Percentiles rank a stretch among this genome's conserved stretches.
Conservation (phyloP, 1,140 invertebrate genomes). For the Heliothis virescens region DNA sequence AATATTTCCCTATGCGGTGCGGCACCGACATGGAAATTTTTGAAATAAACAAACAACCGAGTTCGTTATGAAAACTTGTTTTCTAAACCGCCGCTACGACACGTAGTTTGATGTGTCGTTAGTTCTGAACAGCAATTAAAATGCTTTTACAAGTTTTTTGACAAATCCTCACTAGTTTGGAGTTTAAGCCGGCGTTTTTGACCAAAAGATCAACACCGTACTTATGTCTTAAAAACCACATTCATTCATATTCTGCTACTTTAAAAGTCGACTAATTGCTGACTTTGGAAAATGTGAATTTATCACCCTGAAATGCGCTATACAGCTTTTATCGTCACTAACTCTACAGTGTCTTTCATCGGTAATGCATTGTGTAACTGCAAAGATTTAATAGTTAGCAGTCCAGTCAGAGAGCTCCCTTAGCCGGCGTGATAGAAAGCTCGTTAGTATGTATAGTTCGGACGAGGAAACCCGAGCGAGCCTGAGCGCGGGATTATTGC, state of each 20-base stretch:
- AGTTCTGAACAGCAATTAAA: not conserved
- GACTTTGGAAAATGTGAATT: no score
- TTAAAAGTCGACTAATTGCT: no score
- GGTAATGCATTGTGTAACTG: slow-evolving; percentile 1
- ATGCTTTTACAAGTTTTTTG: not conserved
- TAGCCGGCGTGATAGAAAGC: slow-evolving; percentile 15
- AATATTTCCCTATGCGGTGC: slow-evolving; percentile 23
- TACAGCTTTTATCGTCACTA: no score
- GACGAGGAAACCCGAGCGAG: slow-evolving; percentile 33
- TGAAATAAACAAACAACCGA: slow-evolving; percentile 22
- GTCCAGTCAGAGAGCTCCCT: slow-evolving; percentile 37
- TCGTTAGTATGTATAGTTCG: slow-evolving; percentile 46
- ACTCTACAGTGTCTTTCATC: not conserved
- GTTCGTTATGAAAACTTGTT: slow-evolving; percentile 38
- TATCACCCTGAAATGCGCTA: no score
- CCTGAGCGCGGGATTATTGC: slow-evolving; percentile 32
- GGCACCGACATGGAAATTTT: slow-evolving; percentile 31
- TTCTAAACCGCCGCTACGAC: slow-evolving; percentile 13
- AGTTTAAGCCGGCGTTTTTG: not conserved
- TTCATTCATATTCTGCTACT: no score
- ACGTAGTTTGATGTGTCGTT: slow-evolving; percentile 30
- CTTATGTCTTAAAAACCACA: no score
- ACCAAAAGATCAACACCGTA: no score
- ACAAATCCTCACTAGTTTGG: not conserved
- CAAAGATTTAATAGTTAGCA: slow-evolving; percentile 35